phyloP scores from a whole-genome alignment of 2,888 invertebrate species.

The Mechanitis messenoides region DNA sequence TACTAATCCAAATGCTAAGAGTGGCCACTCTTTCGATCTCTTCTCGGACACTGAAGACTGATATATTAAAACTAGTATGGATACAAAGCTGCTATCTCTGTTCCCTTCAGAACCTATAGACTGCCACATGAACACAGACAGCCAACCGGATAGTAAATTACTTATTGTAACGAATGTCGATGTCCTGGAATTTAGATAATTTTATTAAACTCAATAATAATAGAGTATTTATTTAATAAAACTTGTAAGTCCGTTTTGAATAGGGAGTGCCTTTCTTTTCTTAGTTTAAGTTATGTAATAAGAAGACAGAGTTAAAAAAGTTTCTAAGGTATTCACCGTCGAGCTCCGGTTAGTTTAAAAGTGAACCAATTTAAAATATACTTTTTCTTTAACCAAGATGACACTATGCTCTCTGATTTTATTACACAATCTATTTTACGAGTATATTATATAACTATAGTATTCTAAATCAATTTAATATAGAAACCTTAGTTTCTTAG shows the following conservation, averaged over 20 bases:
- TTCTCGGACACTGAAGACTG: slow-evolving; percentile 70
- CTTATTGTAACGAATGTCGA: slow-evolving; percentile 74
- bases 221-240: neutral
- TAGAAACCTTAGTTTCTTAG: no score
- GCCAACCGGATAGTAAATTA: slow-evolving; percentile 75
- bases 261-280: neutral
- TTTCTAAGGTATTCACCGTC: slow-evolving; percentile 5
- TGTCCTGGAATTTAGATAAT: slow-evolving; percentile 66
- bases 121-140: slow-evolving; percentile 77
- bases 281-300: slow-evolving; percentile 1
- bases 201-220: no score
- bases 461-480: no score
- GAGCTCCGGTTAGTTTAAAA: slow-evolving; percentile 6
- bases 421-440: neutral
- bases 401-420: neutral
- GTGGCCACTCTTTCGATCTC: slow-evolving; percentile 74
- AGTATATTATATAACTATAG: no score
- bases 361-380: slow-evolving; percentile 6
- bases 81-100: slow-evolving; percentile 74
- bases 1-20: slow-evolving; percentile 73
- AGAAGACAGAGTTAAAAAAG: slow-evolving; percentile 1
- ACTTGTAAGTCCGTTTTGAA: neutral
- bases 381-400: slow-evolving; percentile 3
- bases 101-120: slow-evolving; percentile 56
- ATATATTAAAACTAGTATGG: slow-evolving; percentile 78